Evolutionary conservation across 1,140 invertebrate species (phyloP).

Genomic region (Achatina immaculata): DNA sequence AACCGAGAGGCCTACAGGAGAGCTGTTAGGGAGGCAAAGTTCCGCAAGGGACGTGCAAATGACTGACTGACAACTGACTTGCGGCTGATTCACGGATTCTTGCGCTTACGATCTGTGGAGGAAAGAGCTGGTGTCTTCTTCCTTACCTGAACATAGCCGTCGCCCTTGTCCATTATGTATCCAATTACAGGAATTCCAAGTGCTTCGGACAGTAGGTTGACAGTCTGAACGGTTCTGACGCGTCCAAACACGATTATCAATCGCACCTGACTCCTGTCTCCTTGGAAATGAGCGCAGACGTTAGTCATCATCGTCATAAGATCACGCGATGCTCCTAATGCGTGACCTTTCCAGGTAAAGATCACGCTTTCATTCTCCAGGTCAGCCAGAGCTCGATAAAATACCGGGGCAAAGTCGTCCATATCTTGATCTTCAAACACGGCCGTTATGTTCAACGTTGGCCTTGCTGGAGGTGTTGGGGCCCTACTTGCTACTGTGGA

Average conservation of each 20-base stretch:
- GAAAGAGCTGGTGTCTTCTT: too few species aligned
- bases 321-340: slow-evolving; percentile 29
- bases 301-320: slow-evolving; percentile 41
- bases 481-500: neutral
- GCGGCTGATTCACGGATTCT: too few species aligned
- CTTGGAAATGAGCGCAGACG: slow-evolving; percentile 46
- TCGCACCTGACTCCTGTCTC: slow-evolving; percentile 37
- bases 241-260: slow-evolving; percentile 51
- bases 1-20: too few species aligned
- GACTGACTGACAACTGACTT: too few species aligned
- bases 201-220: slow-evolving; percentile 49
- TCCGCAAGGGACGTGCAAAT: too few species aligned
- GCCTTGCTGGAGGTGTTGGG: slow-evolving; percentile 18
- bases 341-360: slow-evolving; percentile 40
- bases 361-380: slow-evolving; percentile 39
- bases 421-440: slow-evolving; percentile 51
- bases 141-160: slow-evolving; percentile 52
- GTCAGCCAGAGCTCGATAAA: slow-evolving; percentile 46
- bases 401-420: slow-evolving; percentile 44
- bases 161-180: slow-evolving; percentile 48
- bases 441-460: slow-evolving; percentile 46
- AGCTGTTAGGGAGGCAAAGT: too few species aligned
- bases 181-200: slow-evolving; percentile 55
- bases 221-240: slow-evolving; percentile 46
- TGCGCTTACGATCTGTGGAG: too few species aligned